Percentiles rank a stretch among this genome's conserved stretches.
Evolutionary conservation across 2,113 vertebrate species (phyloP).

Genomic region (Gallinago media): DNA sequence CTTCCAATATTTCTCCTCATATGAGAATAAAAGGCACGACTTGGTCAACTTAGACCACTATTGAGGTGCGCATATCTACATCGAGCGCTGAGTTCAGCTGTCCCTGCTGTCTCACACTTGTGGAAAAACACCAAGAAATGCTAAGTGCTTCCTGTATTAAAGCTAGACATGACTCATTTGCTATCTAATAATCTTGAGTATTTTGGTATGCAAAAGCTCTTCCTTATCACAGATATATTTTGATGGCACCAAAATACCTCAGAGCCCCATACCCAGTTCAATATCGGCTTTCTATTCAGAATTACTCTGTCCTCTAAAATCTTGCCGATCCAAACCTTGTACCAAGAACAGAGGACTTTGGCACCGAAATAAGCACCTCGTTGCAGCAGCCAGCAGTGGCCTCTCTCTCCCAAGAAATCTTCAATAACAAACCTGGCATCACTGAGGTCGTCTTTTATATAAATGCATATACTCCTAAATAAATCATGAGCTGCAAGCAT

Average conservation of each 20-base stretch:
- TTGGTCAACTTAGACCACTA: background rate
- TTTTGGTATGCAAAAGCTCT: background rate
- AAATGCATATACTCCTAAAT: background rate
- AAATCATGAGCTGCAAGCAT: conserved; percentile 1
- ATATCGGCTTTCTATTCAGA: background rate
- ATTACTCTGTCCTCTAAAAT: background rate
- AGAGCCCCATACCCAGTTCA: background rate
- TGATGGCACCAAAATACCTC: background rate
- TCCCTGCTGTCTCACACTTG: accelerated
- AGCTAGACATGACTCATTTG: background rate
- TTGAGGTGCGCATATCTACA: accelerated
- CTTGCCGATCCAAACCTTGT: background rate
- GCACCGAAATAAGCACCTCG: background rate
- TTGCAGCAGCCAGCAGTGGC: background rate
- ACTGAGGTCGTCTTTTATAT: background rate
- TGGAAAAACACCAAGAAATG: background rate
- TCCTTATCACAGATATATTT: background rate
- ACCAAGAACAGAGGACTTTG: background rate
- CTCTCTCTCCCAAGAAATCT: background rate
- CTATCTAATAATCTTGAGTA: background rate
- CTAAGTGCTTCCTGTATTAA: background rate
- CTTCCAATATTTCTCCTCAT: background rate
- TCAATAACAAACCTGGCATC: background rate
- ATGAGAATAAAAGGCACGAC: background rate
- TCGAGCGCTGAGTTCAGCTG: background rate